phyloP scores from a whole-genome alignment of 92 coral and sea anemone genomes.

The Galaxea fascicularis region DNA sequence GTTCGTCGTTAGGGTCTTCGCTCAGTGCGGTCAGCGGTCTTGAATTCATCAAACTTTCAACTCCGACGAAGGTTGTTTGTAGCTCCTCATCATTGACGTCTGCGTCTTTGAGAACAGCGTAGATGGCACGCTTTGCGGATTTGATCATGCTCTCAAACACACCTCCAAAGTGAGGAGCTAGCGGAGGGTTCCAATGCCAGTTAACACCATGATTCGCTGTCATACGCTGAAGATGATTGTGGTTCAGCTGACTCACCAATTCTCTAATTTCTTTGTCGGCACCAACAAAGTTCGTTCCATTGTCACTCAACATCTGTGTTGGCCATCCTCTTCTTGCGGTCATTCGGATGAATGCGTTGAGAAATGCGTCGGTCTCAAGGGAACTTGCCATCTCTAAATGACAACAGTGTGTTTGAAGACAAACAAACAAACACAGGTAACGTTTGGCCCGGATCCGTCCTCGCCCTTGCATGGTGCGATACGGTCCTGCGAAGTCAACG shows the following conservation, averaged over 20 bases:
- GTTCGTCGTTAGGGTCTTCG: slow-evolving; percentile 50
- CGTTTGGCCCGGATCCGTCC: slow-evolving; percentile 64
- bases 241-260: slow-evolving; percentile 58
- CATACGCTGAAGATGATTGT: slow-evolving; percentile 47
- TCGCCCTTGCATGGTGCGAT: slow-evolving; percentile 48
- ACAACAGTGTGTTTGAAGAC: slow-evolving; percentile 69
- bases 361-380: slow-evolving; percentile 61
- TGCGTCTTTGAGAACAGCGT: slow-evolving; percentile 20
- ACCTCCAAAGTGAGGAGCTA: slow-evolving; percentile 71
- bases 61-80: slow-evolving; percentile 51
- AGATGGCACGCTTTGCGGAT: slow-evolving; percentile 52
- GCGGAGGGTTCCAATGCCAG: slow-evolving; percentile 72
- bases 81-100: slow-evolving; percentile 53
- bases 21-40: slow-evolving; percentile 49
- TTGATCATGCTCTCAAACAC: slow-evolving; percentile 64
- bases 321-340: slow-evolving; percentile 66
- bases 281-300: slow-evolving; percentile 71
- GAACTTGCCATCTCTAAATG: slow-evolving; percentile 71
- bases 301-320: slow-evolving; percentile 55
- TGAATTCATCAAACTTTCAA: slow-evolving; percentile 53
- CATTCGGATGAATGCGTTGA: slow-evolving; percentile 70
- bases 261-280: slow-evolving; percentile 64
- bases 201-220: slow-evolving; percentile 58
- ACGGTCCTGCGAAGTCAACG: slow-evolving; percentile 62
- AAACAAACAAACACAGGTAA: slow-evolving; percentile 63